Base-by-base conservation (phyloP, 2,113 vertebrate genomes). In the Trogon melanurus region DNA sequence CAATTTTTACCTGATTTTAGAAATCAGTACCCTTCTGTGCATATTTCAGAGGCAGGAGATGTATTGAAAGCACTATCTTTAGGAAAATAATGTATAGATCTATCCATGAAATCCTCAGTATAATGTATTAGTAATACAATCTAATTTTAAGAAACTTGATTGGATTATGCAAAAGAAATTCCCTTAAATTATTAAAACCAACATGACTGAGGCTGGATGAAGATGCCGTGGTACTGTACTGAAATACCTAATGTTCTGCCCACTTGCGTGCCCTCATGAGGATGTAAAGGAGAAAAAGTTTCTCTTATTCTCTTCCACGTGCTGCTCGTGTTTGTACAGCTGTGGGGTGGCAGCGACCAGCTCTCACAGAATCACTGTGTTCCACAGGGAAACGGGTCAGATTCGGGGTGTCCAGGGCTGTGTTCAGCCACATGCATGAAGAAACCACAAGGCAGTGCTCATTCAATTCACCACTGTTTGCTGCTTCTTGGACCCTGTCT, bases 131-230 rank as follows among this genome's bases (percentile, higher is more conserved):
- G 73, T 78, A 78, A 58, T 48, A 57, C 13, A 69, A 13, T 58
- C n/a, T 66, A 18, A 13, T 92, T 74, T 89, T 74, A 72, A 79
- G 65, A 79, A 85, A 88, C 20, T 51, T 89, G 44, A 81, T 75
- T 72, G 27, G 44, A 47, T 89, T 75, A 65, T 78, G 29, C 36
- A 61, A 79, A 93, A 86, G 26, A 71, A 79, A 73, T 70, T 80
- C 4, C 56, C 41, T 53, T 80, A n/a, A 92, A 74, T 92, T 80
- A 56, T 91, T 86, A 56, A 75, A 95, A 48, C 9, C 36, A 85
- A 10, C 22, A 9, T 61, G 72, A 62, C 2, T 62, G 78, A 54
- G 50, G 15, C 30, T 76, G 50, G 41, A 54, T 70, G 54, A 51
- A 50, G 29, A 82, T 36, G 10, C 66, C 58, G 45, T 64, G 30